phyloP scores from a whole-genome alignment of 2,113 vertebrate species.

The Atlantisia rogersi region DNA sequence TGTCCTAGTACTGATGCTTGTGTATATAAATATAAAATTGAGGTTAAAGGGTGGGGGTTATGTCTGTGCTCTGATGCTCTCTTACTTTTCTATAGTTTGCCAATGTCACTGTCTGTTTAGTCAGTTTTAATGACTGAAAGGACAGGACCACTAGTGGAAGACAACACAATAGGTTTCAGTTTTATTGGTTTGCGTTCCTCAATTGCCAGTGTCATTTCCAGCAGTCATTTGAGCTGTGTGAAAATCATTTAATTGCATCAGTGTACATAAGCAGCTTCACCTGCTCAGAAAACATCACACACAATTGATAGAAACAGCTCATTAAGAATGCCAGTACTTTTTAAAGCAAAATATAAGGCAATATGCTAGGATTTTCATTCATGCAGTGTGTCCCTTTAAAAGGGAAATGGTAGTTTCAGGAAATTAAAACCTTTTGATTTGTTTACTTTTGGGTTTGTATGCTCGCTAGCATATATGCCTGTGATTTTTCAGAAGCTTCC shows the following conservation, averaged over 20 bases:
- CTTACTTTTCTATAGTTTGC: not conserved
- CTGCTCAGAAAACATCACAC: not conserved
- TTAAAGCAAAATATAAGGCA: not conserved
- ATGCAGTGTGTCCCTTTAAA: not conserved
- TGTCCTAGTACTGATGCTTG: not conserved
- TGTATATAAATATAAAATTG: not conserved
- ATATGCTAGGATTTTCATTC: not conserved
- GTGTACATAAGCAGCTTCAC: not conserved
- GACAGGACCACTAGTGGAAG: not conserved
- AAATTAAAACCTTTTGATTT: not conserved
- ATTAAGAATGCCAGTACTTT: not conserved
- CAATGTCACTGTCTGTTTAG: not conserved
- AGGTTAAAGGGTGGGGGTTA: fast-evolving
- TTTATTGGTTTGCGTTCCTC: not conserved
- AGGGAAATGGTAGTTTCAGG: not conserved
- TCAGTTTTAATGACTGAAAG: not conserved
- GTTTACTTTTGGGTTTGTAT: not conserved
- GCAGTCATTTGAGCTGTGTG: not conserved
- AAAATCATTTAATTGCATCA: not conserved
- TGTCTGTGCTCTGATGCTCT: not conserved
- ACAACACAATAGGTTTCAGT: not conserved
- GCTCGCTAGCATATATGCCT: not conserved
- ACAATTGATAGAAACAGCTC: not conserved
- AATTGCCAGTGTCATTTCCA: not conserved
- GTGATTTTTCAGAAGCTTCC: not conserved